phyloP scores from a whole-genome alignment of 2,797 vertebrate species.

The Eupleurogrammus muticus region DNA sequence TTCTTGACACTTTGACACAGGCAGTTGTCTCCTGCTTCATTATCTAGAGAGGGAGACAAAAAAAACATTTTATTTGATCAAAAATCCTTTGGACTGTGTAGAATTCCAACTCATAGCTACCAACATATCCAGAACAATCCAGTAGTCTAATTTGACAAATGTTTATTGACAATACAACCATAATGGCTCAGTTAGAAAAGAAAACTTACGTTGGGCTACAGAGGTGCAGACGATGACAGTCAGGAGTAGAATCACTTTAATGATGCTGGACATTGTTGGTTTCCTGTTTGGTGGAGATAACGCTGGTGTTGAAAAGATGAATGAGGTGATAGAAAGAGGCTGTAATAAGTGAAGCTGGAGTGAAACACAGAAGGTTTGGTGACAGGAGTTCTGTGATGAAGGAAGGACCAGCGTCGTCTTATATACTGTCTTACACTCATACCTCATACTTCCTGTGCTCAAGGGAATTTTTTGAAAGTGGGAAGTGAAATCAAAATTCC shows the following conservation, averaged over 20 bases:
- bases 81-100: background rate
- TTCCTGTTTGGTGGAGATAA: slow-evolving; percentile 32
- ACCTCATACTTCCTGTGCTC: slow-evolving; percentile 37
- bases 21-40: slow-evolving; percentile 36
- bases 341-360: background rate
- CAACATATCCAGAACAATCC: background rate
- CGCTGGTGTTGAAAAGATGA: background rate
- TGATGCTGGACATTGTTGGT: slow-evolving; percentile 59
- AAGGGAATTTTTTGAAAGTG: slow-evolving; percentile 47
- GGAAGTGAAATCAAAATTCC: slow-evolving; percentile 57
- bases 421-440: slow-evolving; percentile 39
- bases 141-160: background rate
- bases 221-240: slow-evolving; percentile 53
- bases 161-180: background rate
- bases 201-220: slow-evolving; percentile 68
- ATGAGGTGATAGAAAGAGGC: background rate
- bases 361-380: background rate
- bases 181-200: background rate
- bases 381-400: slow-evolving; percentile 29
- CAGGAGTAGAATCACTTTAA: slow-evolving; percentile 70
- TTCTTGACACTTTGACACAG: slow-evolving; percentile 50
- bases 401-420: slow-evolving; percentile 26
- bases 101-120: background rate
- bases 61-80: background rate
- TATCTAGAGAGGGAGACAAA: slow-evolving; percentile 30